These are phyloP conservation scores for Tryphoninae sp. DNA, from an alignment of 2,888 invertebrate species.

Conservation along the genomic window DNA sequence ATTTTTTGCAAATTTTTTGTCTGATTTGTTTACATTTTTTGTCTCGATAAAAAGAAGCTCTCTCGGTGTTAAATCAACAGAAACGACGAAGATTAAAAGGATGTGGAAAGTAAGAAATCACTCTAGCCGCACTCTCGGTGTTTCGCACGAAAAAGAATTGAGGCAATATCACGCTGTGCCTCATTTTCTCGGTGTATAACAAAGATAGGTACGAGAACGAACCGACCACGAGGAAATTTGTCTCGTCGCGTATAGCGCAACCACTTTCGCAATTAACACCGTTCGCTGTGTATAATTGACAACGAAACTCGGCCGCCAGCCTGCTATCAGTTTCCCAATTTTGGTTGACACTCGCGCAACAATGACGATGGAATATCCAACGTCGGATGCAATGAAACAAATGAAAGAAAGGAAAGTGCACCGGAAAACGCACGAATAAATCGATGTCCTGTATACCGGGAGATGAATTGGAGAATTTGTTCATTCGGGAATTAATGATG, in stretches of 20 bases:
- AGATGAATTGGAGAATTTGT: too few species aligned
- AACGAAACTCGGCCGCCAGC: conserved; percentile 49
- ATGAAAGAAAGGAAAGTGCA: background rate
- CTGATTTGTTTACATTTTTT: conserved; percentile 12
- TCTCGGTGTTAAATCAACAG: conserved; percentile 37
- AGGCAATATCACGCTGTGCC: conserved; percentile 38
- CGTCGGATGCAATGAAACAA: background rate
- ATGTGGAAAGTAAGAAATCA: conserved; percentile 3
- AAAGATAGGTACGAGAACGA: conserved; percentile 14
- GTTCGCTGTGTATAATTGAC: conserved; percentile 45
- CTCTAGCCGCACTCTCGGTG: conserved; percentile 10
- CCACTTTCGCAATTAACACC: conserved; percentile 59
- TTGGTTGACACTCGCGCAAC: conserved; percentile 42
- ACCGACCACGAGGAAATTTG: conserved; percentile 28
- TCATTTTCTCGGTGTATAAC: conserved; percentile 2
- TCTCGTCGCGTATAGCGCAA: conserved; percentile 43
- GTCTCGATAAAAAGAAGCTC: background rate
- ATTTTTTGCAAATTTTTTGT: background rate
- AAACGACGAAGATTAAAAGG: conserved; percentile 11
- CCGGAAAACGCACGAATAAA: too few species aligned
- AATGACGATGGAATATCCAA: background rate
- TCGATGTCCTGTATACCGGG: too few species aligned
- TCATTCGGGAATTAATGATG: too few species aligned
- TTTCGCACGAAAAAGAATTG: conserved; percentile 47
- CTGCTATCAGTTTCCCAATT: conserved; percentile 54